A percentile compares a stretch with the other conserved stretches of the same genome.
phyloP scores from a whole-genome alignment of 2,797 vertebrate species.

The Catamblyrhynchus diadema region DNA sequence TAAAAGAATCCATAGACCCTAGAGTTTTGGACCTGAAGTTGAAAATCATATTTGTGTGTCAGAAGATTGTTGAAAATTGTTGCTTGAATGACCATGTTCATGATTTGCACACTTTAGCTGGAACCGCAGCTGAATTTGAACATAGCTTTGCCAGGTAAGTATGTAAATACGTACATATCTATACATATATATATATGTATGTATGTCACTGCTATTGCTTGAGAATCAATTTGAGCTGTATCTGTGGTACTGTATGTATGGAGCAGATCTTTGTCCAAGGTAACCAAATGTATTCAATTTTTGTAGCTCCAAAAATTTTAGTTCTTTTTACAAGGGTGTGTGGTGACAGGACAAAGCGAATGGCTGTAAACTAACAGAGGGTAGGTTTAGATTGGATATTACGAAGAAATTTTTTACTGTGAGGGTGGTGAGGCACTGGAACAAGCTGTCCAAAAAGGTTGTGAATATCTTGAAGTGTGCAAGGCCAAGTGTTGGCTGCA shows the following conservation, averaged over 20 bases:
- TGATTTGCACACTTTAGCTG: not conserved
- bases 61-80: not conserved
- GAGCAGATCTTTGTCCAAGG: not conserved
- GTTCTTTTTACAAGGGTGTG: not conserved
- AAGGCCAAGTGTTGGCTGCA: not conserved
- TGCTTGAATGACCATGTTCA: not conserved
- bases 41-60: not conserved
- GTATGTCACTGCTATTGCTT: not conserved
- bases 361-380: not conserved
- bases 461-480: not conserved
- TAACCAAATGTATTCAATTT: not conserved
- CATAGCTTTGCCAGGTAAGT: not conserved
- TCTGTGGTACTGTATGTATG: not conserved
- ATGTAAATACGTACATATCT: accelerated
- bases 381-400: not conserved
- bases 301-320: not conserved
- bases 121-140: not conserved
- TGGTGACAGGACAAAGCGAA: not conserved
- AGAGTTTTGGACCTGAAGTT: not conserved
- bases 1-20: not conserved
- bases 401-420: not conserved
- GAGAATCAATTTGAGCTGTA: not conserved
- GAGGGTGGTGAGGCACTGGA: not conserved
- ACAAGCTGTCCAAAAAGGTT: not conserved
- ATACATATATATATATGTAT: too few species aligned